phyloP scores from a whole-genome alignment of 2,797 vertebrate species.

The Taeniopygia guttata region DNA sequence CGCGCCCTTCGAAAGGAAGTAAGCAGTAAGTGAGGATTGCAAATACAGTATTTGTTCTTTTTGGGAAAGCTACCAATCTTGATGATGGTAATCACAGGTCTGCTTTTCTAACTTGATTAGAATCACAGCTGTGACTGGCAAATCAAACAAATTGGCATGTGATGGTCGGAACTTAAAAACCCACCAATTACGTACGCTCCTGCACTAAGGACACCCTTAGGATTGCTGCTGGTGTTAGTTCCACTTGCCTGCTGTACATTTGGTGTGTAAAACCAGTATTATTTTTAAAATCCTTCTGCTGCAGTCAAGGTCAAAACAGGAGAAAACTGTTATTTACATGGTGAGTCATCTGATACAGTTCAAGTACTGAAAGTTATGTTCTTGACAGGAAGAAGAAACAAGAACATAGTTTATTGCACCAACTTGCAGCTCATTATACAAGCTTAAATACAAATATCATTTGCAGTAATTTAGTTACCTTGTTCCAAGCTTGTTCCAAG shows the following conservation, averaged over 20 bases:
- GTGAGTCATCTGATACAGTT: background rate
- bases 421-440: background rate
- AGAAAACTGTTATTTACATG: background rate
- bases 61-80: background rate
- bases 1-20: background rate
- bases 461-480: background rate
- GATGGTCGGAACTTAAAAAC: background rate
- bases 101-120: constrained; percentile 39
- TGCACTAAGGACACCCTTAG: background rate
- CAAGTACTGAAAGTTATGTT: background rate
- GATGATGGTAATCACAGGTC: constrained; percentile 34
- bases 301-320: background rate
- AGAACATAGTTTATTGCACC: background rate
- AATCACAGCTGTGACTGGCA: constrained; percentile 13
- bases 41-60: background rate
- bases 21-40: background rate
- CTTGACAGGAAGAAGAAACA: background rate
- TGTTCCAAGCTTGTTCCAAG: background rate
- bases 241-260: background rate
- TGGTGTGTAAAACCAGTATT: background rate
- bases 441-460: background rate
- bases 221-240: background rate
- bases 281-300: background rate
- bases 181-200: background rate
- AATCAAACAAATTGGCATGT: constrained; percentile 14